Base-by-base conservation (phyloP, 2,888 invertebrate genomes). In the Himalopsyche japonica region DNA sequence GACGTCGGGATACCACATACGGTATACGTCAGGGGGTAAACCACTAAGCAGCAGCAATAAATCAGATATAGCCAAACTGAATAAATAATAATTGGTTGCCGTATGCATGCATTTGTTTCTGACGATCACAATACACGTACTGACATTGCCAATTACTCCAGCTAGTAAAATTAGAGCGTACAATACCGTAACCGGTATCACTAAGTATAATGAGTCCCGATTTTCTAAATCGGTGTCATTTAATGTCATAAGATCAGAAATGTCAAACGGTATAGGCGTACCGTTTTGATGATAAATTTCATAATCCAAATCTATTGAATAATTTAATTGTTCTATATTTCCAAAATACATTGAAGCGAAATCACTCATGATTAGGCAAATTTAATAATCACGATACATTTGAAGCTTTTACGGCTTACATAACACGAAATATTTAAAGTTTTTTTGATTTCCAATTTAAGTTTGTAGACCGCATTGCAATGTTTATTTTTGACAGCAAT, bases 11-110 rank as follows among this genome's bases (percentile, higher is more conserved):
- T 94, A 94, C 96, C 96, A 96, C 76, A 95, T 93, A 86, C 92
- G 93, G 89, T 96, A 94, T 83, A 97, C 92, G 89, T 98, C 97
- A 79, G 95, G 93, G 0, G 97, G 97, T 87, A 97, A 91, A 8
- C 97, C 97, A 88, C 95, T 94, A 6, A 95, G 89, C 32, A 96
- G 91, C 12, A 96, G 91, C 78, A 96, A 91, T 18, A 97, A 90
- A 90, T 97, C 97, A 1, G 96, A 96, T 18, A 96, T 93, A 0
- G 97, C 96, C 86, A 96, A 91, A 88, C 95, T 96, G 91, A 96
- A 96, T 49, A 97, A 92, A 89, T 97, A 97, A 89, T 95, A 96
- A 90, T 97, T 97, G 6, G 97, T 97, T 1, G 96, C 95, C 0
- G 96, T 96, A 90, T 96, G 96, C 96, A 97, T 96, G 86, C 95